Base-by-base conservation (phyloP, 2,797 vertebrate genomes). In the Otus scops region DNA sequence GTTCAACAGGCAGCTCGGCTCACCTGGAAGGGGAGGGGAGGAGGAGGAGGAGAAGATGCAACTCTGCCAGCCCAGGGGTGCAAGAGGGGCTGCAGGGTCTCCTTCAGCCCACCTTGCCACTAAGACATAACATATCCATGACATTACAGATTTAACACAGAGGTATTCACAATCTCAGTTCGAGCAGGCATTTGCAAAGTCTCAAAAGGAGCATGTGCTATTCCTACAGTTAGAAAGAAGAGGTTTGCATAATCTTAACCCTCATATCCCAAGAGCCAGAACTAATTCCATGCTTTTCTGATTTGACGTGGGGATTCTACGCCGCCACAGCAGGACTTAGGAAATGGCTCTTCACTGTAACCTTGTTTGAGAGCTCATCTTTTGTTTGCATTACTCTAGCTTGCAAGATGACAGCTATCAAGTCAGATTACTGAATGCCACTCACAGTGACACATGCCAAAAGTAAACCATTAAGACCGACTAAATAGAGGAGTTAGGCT, bases 391-490 rank as follows among this genome's bases (percentile, higher is more conserved):
- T 93, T 91, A 88, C 81, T 77, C 73, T 45, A 75, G 83, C 73
- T 92, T 93, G 86, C 94, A 97, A 97, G 97, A 92, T 95, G 97
- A 97, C 96, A 97, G 95, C 95, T 97, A 96, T 97, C 97, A 97
- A 95, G 93, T 96, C 96, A 95, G 92, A 97, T 96, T 95, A 96
- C 83, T 18, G 73, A 94, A 95, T 79, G 92, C 59, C 95, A 93
- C 92, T 97, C 85, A 88, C 57, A 84, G 63, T 74, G 91, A 96
- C 54, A 92, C 74, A 78, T 73, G 89, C 84, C 95, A 95, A 97
- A 96, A 96, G 85, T 82, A 92, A 96, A 93, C 71, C 67, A 86
- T 82, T 88, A 93, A 93, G 81, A 93, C 39, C 4, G 0, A n/a
- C 69, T 82, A 86, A 90, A 85, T 43, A 90, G 50, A 6, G 3